Percentiles rank a stretch among this genome's conserved stretches.
Evolutionary conservation across 2,888 invertebrate genomes (phyloP).

Genomic region (Chydorus sphaericus): DNA sequence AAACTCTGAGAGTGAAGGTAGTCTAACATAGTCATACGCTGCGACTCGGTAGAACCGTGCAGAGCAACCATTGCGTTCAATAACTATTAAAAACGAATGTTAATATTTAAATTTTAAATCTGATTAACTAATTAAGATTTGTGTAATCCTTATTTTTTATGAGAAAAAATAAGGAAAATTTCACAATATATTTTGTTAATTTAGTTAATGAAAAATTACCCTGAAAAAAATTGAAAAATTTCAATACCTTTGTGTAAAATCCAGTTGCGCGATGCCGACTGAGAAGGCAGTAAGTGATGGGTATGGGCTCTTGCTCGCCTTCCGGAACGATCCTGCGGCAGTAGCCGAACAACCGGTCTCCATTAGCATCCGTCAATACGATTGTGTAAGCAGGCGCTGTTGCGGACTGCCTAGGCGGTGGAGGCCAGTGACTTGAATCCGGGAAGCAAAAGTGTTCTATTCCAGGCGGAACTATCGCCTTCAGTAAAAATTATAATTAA

Average conservation of each 20-base stretch:
- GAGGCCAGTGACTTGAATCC: slow-evolving; percentile 44
- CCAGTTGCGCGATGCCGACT: slow-evolving; percentile 56
- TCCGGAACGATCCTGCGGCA: slow-evolving; percentile 63
- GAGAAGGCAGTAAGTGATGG: slow-evolving; percentile 63
- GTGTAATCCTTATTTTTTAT: no score
- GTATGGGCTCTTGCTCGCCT: slow-evolving; percentile 52
- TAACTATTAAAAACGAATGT: no score
- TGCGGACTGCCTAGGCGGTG: no score
- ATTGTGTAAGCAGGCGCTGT: slow-evolving; percentile 49
- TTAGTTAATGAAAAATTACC: no score
- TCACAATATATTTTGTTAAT: no score
- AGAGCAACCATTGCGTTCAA: slow-evolving; percentile 57
- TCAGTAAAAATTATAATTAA: no score
- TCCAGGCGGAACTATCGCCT: slow-evolving; percentile 46
- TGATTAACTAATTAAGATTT: no score
- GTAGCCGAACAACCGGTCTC: slow-evolving; percentile 57
- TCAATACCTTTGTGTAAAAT: slow-evolving; percentile 56
- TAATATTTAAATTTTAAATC: no score
- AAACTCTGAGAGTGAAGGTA: slow-evolving; percentile 53
- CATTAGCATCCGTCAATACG: slow-evolving; percentile 57
- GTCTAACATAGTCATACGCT: slow-evolving; percentile 47
- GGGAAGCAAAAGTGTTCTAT: slow-evolving; percentile 63
- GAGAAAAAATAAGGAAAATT: background rate
- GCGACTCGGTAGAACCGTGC: slow-evolving; percentile 52
- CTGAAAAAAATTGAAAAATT: no score